Evolutionary conservation across 2,888 invertebrate species (phyloP).

Genomic region (Dusona sp.): DNA sequence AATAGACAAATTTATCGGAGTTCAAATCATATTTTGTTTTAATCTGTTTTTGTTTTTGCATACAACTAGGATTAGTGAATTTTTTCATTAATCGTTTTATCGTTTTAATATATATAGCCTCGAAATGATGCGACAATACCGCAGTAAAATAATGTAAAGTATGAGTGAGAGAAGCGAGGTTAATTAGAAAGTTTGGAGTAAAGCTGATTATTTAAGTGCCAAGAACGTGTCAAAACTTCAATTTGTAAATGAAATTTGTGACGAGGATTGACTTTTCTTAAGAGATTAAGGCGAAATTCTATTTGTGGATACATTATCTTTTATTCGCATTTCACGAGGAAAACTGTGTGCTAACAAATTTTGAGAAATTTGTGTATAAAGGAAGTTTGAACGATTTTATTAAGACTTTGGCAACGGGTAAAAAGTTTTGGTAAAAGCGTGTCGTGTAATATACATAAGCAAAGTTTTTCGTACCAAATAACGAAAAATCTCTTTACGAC

Average conservation of each 20-base stretch:
- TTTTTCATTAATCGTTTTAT: too few relatives aligned
- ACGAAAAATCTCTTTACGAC: slow-evolving; percentile 27
- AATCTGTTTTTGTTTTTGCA: background rate
- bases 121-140: background rate
- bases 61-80: background rate
- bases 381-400: slow-evolving; percentile 15
- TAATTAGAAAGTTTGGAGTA: slow-evolving; percentile 8
- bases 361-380: background rate
- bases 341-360: background rate
- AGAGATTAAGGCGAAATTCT: background rate
- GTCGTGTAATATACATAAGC: background rate
- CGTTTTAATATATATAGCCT: background rate
- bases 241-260: background rate
- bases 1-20: background rate
- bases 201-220: background rate
- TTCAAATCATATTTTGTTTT: background rate
- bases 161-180: background rate
- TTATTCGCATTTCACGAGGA: background rate
- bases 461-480: slow-evolving; percentile 8
- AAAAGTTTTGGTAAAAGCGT: background rate
- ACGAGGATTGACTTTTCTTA: background rate
- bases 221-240: slow-evolving; percentile 19
- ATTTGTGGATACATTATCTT: slow-evolving; percentile 1
- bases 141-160: background rate
- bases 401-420: background rate